A percentile compares a stretch with the other conserved stretches of the same genome.
Evolutionary conservation across 2,113 vertebrate species (phyloP).

Genomic region (Montifringilla adamsi): DNA sequence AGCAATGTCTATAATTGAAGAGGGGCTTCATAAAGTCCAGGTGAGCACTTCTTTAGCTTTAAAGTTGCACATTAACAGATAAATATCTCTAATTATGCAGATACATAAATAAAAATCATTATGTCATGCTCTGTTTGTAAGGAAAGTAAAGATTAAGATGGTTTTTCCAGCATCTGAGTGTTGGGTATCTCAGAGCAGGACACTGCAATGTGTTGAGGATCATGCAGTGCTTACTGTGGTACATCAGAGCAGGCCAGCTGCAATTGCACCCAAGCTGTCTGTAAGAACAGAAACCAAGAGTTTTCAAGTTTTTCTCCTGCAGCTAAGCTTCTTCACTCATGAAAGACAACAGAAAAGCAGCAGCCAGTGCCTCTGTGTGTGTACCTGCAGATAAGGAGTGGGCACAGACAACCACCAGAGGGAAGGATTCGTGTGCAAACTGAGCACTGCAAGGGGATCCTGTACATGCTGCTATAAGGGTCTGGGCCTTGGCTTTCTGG

Average conservation of each 20-base stretch:
- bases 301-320: neutral
- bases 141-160: neutral
- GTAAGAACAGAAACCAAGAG: neutral
- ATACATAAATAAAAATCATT: neutral
- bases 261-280: neutral
- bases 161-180: neutral
- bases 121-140: neutral
- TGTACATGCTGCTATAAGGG: fast-evolving
- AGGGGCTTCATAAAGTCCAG: neutral
- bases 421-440: neutral
- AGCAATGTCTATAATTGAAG: neutral
- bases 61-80: neutral
- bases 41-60: neutral
- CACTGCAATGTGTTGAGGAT: neutral
- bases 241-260: neutral
- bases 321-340: neutral
- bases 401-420: neutral
- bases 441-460: neutral
- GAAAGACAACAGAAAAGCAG: neutral
- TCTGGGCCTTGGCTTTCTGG: neutral
- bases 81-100: neutral
- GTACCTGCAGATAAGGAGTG: neutral
- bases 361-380: neutral
- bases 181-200: neutral
- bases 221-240: neutral